A percentile compares a stretch with the other conserved stretches of the same genome.
Evolutionary conservation across 1,140 invertebrate genomes (phyloP).

Genomic region (Caerostris extrusa): DNA sequence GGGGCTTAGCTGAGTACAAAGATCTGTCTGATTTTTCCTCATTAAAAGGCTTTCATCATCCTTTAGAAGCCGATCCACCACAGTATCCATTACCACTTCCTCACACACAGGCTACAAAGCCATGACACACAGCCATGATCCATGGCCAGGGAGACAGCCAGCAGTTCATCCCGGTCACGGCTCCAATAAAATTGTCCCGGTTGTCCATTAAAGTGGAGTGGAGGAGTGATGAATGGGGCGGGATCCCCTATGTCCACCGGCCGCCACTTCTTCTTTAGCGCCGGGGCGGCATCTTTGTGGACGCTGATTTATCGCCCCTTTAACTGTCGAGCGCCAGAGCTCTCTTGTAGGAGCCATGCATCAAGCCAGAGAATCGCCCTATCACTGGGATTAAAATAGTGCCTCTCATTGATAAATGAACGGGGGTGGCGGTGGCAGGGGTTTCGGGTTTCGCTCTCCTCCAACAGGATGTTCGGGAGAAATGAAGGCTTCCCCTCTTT

Average conservation of each 20-base stretch:
- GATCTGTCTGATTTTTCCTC: too few species aligned
- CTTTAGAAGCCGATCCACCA: background rate
- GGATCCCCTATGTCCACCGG: constrained; percentile 47
- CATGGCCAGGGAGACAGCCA: constrained; percentile 31
- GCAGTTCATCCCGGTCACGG: constrained; percentile 59
- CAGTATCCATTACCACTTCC: constrained; percentile 20
- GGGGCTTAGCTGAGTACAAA: too few species aligned
- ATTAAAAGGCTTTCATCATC: too few species aligned
- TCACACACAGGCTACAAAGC: background rate
- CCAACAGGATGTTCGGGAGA: constrained; percentile 16
- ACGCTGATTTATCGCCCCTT: constrained; percentile 67
- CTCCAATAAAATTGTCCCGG: constrained; percentile 74
- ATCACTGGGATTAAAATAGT: constrained; percentile 70
- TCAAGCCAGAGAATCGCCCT: constrained; percentile 66
- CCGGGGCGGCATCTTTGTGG: constrained; percentile 65
- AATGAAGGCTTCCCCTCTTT: constrained; percentile 6
- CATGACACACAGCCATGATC: constrained; percentile 11
- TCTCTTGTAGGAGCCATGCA: constrained; percentile 39
- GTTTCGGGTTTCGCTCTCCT: constrained; percentile 2
- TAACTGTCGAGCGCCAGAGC: constrained; percentile 64
- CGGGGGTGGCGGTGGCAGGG: background rate
- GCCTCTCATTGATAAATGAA: constrained; percentile 47
- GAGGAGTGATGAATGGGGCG: constrained; percentile 64
- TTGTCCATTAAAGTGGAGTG: constrained; percentile 73
- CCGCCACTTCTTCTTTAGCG: constrained; percentile 54